Evolutionary conservation across 2,888 invertebrate genomes (phyloP), one percentile per base, ranked within the genome.

Genomic region (Rotaria magnacalcarata): DNA sequence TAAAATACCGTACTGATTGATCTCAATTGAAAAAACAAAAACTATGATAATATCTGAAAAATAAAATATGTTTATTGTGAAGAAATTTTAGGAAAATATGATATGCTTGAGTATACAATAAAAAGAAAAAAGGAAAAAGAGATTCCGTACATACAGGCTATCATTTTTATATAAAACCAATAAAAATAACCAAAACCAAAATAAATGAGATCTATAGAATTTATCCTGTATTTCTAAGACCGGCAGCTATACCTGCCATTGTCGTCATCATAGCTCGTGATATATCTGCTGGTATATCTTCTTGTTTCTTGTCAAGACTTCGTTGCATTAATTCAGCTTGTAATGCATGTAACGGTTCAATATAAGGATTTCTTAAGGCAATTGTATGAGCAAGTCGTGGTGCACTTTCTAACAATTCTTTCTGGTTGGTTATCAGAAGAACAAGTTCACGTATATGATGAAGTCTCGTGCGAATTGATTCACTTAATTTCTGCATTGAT

Each of bases 281-380:
- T 24, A 80, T 80, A 11, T 80, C 80, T 0, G 24, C 24, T n/a
- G 80, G 47, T 47, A 80, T 47, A 47, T 80, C n/a, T 24, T 80
- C 24, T 47, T 43, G 24, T n/a, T 80, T 24, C 8, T 80, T 80
- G 47, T 80, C 47, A 19, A 6, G 80, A 80, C n/a, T 47, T 11
- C 80, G 80, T 47, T 47, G 43, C n/a, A 80, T 43, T 80, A 80
- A 80, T 80, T 80, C 80, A 47, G 80, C 80, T 80, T 80, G 80
- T 80, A 80, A 47, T n/a, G 24, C 47, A 80, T 80, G 80, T n/a
- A 80, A 80, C 47, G 80, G 80, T n/a, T 80, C 80, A 80, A 80
- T 80, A 47, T 80, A 80, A n/a, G 80, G 47, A 80, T 80, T 80
- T 5, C 80, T 47, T 47, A 80, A 21, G 4, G 47, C 16, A 47